A percentile compares a stretch with the other conserved stretches of the same genome.
phyloP scores from a whole-genome alignment of 2,797 vertebrate species.

The Tamandua tetradactyla region DNA sequence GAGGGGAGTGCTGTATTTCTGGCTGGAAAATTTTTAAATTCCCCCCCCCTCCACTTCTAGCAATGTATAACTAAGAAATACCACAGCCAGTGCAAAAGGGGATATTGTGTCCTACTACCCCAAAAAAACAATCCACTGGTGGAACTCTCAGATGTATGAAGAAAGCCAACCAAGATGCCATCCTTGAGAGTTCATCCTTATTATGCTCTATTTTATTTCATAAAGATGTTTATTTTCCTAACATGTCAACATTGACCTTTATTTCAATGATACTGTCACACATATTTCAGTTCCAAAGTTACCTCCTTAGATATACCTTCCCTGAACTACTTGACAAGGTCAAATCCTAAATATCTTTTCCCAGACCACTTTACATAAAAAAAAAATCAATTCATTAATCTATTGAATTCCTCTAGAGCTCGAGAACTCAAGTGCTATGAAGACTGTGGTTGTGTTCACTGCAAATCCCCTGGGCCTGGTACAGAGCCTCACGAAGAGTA shows the following conservation, averaged over 20 bases:
- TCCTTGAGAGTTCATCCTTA: background rate
- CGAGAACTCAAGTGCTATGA: background rate
- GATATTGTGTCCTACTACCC: background rate
- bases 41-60: conserved; percentile 17
- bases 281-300: background rate
- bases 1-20: background rate
- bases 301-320: background rate
- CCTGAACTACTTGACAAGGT: background rate
- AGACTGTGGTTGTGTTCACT: background rate
- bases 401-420: background rate
- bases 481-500: background rate
- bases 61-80: background rate
- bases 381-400: background rate
- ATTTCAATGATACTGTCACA: conserved; percentile 9
- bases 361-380: background rate
- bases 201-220: background rate
- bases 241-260: background rate
- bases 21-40: no score
- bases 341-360: background rate
- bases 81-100: background rate
- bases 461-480: background rate
- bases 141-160: background rate
- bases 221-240: background rate
- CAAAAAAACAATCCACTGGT: background rate
- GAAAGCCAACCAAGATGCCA: background rate